These are phyloP conservation scores for Ametastegia equiseti DNA, from an alignment of 2,888 invertebrate species.

Conservation along the genomic window DNA sequence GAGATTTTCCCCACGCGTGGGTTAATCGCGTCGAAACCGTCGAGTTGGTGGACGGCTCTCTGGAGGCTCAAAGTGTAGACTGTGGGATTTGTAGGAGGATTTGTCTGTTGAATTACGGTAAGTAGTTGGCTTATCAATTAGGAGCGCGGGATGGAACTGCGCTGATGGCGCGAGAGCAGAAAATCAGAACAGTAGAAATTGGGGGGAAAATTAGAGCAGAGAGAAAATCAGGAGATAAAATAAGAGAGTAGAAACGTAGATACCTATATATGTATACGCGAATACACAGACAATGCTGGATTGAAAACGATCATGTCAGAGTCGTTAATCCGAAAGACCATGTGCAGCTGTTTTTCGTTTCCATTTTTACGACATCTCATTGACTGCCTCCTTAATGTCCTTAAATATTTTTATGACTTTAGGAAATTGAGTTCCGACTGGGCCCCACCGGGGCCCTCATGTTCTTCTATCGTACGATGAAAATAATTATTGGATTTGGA, in stretches of 20 bases:
- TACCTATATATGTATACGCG: no score
- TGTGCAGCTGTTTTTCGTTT: conserved; percentile 36
- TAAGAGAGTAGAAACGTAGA: neutral
- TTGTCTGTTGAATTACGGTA: conserved; percentile 31
- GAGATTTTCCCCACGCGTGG: neutral
- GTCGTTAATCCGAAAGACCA: conserved; percentile 33
- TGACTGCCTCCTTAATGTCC: conserved; percentile 14
- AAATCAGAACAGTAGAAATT: neutral
- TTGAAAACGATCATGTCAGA: conserved; percentile 13
- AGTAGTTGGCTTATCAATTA: conserved; percentile 36
- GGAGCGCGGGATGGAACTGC: neutral
- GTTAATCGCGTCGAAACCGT: conserved; percentile 7
- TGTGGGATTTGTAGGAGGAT: conserved; percentile 27
- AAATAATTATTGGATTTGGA: conserved; percentile 48
- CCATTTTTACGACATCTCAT: conserved; percentile 24
- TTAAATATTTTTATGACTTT: conserved; percentile 42
- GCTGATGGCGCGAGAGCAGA: neutral
- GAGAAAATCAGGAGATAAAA: neutral
- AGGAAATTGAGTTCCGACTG: conserved; percentile 43
- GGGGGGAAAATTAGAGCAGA: neutral
- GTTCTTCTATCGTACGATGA: conserved; percentile 20
- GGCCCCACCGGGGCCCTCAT: no score
- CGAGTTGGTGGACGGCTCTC: neutral
- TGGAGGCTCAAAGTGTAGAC: conserved; percentile 23
- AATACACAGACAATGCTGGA: no score